Evolutionary conservation across 37 sponge, comb jelly and placozoan species (phyloP), one percentile per base, ranked within the genome.

Genomic region (Geodia barretti): DNA sequence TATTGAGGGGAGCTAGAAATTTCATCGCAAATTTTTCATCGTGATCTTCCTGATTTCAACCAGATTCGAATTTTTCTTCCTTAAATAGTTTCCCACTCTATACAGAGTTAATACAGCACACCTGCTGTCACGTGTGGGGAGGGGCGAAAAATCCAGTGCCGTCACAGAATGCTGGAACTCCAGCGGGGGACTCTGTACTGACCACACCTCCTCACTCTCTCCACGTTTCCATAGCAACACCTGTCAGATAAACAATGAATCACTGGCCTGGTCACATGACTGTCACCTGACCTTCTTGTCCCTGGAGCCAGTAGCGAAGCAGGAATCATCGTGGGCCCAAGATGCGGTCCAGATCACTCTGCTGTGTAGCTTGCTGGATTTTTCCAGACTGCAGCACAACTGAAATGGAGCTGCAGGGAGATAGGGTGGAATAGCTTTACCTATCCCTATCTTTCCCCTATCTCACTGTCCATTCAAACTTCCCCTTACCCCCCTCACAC

Each of bases 271-370:
- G 42, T 24, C 20, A 3, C 3, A 61, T 76, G 19, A 62, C 42
- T 66, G 65, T 41, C 32, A 5, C 37, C 63, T 39, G 34, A 96
- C 92, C 87, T 85, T 96, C 78, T 86, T 96, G 68, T 96, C 97
- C 70, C 97, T 79, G 9, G 95, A 94, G 8, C 82, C 97, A 37
- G 97, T 96, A 17, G 79, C 89, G 73, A 96, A 96, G 66, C 84
- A 94, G 21, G 23, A 0, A 78, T 96, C 97, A 86, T 96, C 97
- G 36, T 73, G 87, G 1, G 87, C 61, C 97, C 97, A 96, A 41
- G 84, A 84, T 34, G 94, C 93, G 31, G 81, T 37, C 97, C 97
- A 96, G 36, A 96, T 96, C 64, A 96, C 93, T 17, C 97, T 76
- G 14, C 60, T 75, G 75, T 96, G 97, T n/a, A 72, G 76, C 36